Evolutionary conservation across 2,888 invertebrate genomes (phyloP).

Genomic region (Chaetogeoica ovagalla): DNA sequence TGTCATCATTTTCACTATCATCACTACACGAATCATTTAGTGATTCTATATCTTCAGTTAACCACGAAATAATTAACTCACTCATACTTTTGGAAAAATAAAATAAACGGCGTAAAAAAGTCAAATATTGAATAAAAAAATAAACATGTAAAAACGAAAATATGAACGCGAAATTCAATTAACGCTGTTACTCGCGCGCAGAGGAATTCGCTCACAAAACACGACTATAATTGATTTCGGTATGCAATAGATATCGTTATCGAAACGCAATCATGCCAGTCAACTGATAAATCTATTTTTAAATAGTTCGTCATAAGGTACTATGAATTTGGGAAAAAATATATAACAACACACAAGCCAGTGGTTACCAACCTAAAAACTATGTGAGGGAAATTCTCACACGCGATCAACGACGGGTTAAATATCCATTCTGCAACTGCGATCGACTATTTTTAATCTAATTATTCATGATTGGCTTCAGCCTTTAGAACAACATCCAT

Average conservation of each 20-base stretch:
- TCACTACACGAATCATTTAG: too few relatives aligned
- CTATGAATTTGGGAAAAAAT: conserved; percentile 13
- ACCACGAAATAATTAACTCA: too few relatives aligned
- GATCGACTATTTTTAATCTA: too few relatives aligned
- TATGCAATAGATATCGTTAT: conserved; percentile 2
- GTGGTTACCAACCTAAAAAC: conserved; percentile 17
- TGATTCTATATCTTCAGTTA: too few relatives aligned
- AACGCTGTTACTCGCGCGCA: conserved; percentile 14
- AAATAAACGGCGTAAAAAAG: not conserved
- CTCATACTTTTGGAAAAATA: too few relatives aligned
- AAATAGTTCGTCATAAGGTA: conserved; percentile 4
- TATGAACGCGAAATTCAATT: too few relatives aligned
- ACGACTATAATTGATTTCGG: not conserved
- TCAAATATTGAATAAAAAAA: conserved; percentile 19
- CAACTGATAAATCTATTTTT: conserved; percentile 23
- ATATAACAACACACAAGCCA: conserved; percentile 4
- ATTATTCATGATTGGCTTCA: too few relatives aligned
- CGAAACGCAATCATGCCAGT: conserved; percentile 1
- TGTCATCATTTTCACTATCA: too few relatives aligned
- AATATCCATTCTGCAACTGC: too few relatives aligned
- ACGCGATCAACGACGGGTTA: conserved; percentile 15
- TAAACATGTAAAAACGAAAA: conserved; percentile 21
- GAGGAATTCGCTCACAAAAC: conserved; percentile 12
- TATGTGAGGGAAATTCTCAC: conserved; percentile 25
- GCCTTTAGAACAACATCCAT: too few relatives aligned